phyloP scores from a whole-genome alignment of 2,888 invertebrate species.

The Andrena bicolor region DNA sequence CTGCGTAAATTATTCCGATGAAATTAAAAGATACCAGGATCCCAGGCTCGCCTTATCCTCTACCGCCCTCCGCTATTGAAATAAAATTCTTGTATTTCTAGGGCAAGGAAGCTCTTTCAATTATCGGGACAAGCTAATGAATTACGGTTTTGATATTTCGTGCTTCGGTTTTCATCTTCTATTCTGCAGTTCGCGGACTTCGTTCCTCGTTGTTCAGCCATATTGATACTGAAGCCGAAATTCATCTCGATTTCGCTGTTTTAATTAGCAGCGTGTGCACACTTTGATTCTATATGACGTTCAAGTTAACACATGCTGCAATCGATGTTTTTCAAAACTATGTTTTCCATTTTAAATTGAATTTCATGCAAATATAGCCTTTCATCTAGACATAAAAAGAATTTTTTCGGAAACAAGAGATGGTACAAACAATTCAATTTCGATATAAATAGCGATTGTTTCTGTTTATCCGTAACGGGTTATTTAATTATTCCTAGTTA shows the following conservation, averaged over 20 bases:
- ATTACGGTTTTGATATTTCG: conserved; percentile 27
- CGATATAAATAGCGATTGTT: conserved; percentile 21
- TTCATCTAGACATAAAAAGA: neutral
- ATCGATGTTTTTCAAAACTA: neutral
- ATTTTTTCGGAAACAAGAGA: neutral
- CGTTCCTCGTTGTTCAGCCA: neutral
- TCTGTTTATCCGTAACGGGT: conserved; percentile 1
- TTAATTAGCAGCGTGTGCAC: conserved; percentile 1
- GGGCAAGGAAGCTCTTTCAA: neutral
- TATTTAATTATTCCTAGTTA: no score
- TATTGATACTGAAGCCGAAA: neutral
- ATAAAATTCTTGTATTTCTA: conserved; percentile 17
- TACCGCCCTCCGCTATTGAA: conserved; percentile 4
- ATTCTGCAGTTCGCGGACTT: neutral
- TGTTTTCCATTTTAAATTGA: neutral
- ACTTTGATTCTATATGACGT: neutral
- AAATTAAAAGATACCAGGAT: conserved; percentile 48
- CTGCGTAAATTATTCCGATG: conserved; percentile 47
- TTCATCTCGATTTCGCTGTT: conserved; percentile 7
- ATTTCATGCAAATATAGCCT: neutral
- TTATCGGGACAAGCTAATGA: conserved; percentile 5
- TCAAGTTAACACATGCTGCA: neutral
- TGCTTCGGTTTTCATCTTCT: conserved; percentile 13
- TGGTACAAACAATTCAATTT: neutral
- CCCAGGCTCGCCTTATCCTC: neutral